Percentiles rank a stretch among this genome's conserved stretches.
These are phyloP conservation scores for Pogonomyrmex barbatus DNA, from an alignment of 1,140 invertebrate species.

Conservation along the genomic window DNA sequence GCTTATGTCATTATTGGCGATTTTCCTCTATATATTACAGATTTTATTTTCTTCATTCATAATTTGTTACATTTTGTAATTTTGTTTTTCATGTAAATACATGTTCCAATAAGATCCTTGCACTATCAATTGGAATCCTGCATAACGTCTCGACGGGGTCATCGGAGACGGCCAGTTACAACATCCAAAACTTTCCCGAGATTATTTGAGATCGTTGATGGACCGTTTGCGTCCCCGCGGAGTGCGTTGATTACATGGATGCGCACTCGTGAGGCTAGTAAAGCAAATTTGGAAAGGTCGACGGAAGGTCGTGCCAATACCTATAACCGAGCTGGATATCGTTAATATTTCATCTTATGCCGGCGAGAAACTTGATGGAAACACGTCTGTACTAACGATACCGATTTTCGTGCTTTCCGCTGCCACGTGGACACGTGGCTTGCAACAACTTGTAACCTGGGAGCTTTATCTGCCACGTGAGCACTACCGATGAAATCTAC, in stretches of 20 bases:
- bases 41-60: neutral
- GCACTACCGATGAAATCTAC: slow-evolving; percentile 10
- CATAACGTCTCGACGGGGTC: slow-evolving; percentile 21
- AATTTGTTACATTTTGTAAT: neutral
- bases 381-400: slow-evolving; percentile 28
- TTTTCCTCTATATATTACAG: neutral
- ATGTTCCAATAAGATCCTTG: neutral
- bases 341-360: slow-evolving; percentile 73
- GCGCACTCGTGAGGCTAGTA: slow-evolving; percentile 54
- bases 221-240: slow-evolving; percentile 65
- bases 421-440: slow-evolving; percentile 50
- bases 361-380: slow-evolving; percentile 69
- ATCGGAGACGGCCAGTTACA: slow-evolving; percentile 46
- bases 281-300: slow-evolving; percentile 69
- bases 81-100: neutral
- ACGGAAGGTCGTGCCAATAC: slow-evolving; percentile 47
- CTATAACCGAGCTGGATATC: slow-evolving; percentile 62
- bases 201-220: slow-evolving; percentile 66
- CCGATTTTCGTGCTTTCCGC: slow-evolving; percentile 39
- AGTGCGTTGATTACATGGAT: slow-evolving; percentile 64
- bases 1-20: no score
- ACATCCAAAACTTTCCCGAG: slow-evolving; percentile 65
- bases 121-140: neutral
- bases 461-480: slow-evolving; percentile 50
- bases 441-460: neutral